Evolutionary conservation across 2,888 invertebrate genomes (phyloP).

Genomic region (Drosophila quinaria): DNA sequence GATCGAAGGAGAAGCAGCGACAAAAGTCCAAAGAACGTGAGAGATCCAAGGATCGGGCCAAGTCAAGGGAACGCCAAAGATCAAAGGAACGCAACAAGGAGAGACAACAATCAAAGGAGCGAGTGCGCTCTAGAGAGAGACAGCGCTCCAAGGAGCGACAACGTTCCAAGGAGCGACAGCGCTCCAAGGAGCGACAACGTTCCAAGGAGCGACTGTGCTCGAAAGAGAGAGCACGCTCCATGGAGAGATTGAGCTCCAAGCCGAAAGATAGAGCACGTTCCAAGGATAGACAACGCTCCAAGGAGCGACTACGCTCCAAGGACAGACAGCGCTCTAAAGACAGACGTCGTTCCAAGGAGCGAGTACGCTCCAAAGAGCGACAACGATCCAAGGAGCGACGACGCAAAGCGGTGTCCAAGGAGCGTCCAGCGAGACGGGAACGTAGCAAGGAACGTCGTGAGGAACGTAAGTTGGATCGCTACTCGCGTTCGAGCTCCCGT

Average conservation of each 20-base stretch:
- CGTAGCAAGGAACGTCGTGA: slow-evolving; percentile 21
- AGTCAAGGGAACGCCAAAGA: slow-evolving; percentile 52
- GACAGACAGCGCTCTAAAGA: slow-evolving; percentile 12
- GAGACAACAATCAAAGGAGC: slow-evolving; percentile 29
- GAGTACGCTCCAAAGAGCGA: slow-evolving; percentile 30
- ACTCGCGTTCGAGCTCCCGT: slow-evolving; percentile 53
- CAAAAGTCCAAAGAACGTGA: slow-evolving; percentile 34
- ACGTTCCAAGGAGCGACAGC: slow-evolving; percentile 6
- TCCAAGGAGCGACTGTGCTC: slow-evolving; percentile 41
- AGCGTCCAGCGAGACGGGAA: slow-evolving; percentile 28
- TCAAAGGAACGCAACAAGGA: slow-evolving; percentile 49
- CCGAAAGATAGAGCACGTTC: slow-evolving; percentile 22
- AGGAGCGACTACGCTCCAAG: slow-evolving; percentile 13
- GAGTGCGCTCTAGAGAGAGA: slow-evolving; percentile 23
- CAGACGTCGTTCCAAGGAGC: slow-evolving; percentile 11
- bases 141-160: slow-evolving; percentile 17
- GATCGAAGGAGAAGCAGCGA: slow-evolving; percentile 30
- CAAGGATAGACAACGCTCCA: slow-evolving; percentile 24
- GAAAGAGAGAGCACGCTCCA: slow-evolving; percentile 20
- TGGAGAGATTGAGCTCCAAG: slow-evolving; percentile 8
- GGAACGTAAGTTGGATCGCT: slow-evolving; percentile 41
- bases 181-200: slow-evolving; percentile 21
- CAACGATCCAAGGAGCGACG: slow-evolving; percentile 17
- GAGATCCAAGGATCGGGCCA: slow-evolving; percentile 43
- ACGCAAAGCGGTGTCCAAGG: slow-evolving; percentile 20